phyloP scores from a whole-genome alignment of 2,113 vertebrate species.

The Genyomyrus donnyi region DNA sequence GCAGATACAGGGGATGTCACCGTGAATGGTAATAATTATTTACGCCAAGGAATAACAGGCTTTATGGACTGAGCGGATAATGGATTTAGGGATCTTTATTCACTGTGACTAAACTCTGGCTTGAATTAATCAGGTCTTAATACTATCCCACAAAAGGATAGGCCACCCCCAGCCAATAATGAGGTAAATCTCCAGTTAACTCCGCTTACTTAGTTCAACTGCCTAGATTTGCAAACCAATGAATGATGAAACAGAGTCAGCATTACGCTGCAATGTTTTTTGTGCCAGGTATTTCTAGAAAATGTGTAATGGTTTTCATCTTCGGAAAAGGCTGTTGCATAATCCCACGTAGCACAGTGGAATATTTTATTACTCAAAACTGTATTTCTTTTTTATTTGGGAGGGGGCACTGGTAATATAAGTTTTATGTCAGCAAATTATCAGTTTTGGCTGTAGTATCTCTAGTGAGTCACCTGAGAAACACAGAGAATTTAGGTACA shows the following conservation, averaged over 20 bases:
- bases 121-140: neutral
- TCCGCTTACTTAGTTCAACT: neutral
- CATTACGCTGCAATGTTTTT: neutral
- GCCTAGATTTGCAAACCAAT: neutral
- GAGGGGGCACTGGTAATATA: neutral
- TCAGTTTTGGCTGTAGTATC: neutral
- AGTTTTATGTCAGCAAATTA: neutral
- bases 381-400: neutral
- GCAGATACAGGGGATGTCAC: neutral
- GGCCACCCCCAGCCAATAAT: neutral
- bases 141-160: neutral
- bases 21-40: neutral
- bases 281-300: neutral
- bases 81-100: constrained; percentile 2
- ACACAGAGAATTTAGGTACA: neutral
- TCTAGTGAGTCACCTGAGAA: neutral
- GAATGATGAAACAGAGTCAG: neutral
- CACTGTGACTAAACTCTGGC: neutral
- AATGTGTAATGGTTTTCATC: neutral
- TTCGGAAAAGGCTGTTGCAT: neutral
- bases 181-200: neutral
- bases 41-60: neutral
- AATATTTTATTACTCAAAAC: neutral
- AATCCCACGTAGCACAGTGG: neutral
- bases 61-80: neutral